Evolutionary conservation across 35 echinoderm and acorn worm species (phyloP).

Genomic region (Lytechinus pictus): DNA sequence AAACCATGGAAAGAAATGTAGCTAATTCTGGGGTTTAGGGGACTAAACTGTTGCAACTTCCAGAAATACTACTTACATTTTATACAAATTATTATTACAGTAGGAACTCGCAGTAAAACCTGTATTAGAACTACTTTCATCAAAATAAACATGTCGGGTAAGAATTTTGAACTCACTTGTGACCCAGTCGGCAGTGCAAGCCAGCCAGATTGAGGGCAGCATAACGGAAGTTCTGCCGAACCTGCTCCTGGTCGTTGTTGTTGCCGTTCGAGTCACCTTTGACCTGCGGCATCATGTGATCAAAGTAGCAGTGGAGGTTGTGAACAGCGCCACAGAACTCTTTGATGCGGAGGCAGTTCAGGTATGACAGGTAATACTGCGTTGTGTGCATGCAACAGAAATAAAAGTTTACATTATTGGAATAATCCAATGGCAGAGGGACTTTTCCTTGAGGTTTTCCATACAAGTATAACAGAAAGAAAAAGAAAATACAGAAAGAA

Average conservation of each 20-base stretch:
- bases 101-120: too few species aligned
- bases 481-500: too few species aligned
- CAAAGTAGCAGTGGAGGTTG: conserved; percentile 87
- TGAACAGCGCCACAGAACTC: conserved; percentile 90
- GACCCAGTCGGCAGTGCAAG: conserved; percentile 85
- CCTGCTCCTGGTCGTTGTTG: conserved; percentile 56
- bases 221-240: conserved; percentile 81
- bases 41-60: too few species aligned
- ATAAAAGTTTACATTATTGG: too few species aligned
- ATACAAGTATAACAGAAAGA: too few species aligned
- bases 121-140: too few species aligned
- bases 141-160: background rate
- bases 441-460: too few species aligned
- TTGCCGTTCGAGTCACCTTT: conserved; percentile 46
- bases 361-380: conserved; percentile 88
- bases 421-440: too few species aligned
- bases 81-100: too few species aligned
- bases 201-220: conserved; percentile 94
- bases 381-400: background rate
- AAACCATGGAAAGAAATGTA: background rate
- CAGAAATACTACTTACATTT: too few species aligned
- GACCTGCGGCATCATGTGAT: conserved; percentile 72
- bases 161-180: conserved; percentile 69
- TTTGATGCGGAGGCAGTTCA: conserved; percentile 86
- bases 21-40: too few species aligned